Conservation (phyloP, 2,888 invertebrate genomes). For the Cylindroiulus punctatus region DNA sequence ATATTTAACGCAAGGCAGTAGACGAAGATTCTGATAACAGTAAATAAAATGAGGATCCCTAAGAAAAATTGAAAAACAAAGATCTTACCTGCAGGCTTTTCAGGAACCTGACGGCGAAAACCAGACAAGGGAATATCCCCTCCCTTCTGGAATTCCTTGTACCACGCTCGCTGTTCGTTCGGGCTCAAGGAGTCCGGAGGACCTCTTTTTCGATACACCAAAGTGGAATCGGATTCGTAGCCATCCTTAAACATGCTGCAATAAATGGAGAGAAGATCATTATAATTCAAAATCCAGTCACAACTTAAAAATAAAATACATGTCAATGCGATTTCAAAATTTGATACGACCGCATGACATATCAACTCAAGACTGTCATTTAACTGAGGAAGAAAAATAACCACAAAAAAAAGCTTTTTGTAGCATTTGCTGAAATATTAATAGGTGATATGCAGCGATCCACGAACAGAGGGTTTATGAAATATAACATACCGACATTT, state of each 20-base stretch:
- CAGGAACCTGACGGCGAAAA: constrained; percentile 88
- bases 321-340: background rate
- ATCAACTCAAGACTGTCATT: no score
- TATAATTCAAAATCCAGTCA: background rate
- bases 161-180: constrained; percentile 83
- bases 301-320: background rate
- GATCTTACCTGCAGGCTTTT: constrained; percentile 67
- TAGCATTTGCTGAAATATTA: no score
- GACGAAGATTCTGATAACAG: no score
- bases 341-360: background rate
- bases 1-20: no score
- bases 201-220: constrained; percentile 80
- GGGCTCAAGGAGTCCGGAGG: constrained; percentile 74
- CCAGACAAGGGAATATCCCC: constrained; percentile 95
- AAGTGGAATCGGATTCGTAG: constrained; percentile 89
- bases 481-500: background rate
- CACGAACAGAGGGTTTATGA: no score
- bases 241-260: constrained; percentile 85
- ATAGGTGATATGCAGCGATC: no score
- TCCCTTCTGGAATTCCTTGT: constrained; percentile 89
- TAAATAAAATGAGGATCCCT: no score
- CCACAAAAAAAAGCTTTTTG: no score
- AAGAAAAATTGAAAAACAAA: background rate
- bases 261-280: constrained; percentile 15
- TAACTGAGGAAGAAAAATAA: no score